A percentile compares a stretch with the other conserved stretches of the same genome.
These are phyloP conservation scores for Aeoliscus strigatus DNA, from an alignment of 2,797 vertebrate genomes.

Conservation along the genomic window DNA sequence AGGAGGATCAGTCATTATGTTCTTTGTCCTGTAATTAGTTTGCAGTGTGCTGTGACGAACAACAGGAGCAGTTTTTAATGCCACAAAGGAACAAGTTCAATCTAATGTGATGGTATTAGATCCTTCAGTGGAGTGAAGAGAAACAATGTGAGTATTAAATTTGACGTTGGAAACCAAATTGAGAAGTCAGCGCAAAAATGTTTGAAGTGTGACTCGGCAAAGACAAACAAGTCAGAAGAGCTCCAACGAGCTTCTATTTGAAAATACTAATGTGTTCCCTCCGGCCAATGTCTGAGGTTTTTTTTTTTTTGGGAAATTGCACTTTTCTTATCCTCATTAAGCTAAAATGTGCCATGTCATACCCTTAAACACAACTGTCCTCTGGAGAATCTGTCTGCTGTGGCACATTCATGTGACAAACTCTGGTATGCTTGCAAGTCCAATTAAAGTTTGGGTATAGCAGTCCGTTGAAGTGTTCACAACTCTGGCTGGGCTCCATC, in stretches of 20 bases:
- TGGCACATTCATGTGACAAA: conserved; percentile 28
- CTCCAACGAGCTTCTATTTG: too few relatives aligned
- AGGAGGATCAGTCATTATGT: too few relatives aligned
- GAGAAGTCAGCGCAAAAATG: not conserved
- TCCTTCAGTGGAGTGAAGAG: too few relatives aligned
- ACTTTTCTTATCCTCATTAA: conserved; percentile 10
- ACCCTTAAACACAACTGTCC: conserved; percentile 8
- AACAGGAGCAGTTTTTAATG: too few relatives aligned
- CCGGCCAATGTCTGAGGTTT: not conserved
- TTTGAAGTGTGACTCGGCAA: not conserved
- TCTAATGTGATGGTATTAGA: too few relatives aligned
- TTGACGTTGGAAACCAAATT: too few relatives aligned
- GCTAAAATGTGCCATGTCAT: not conserved
- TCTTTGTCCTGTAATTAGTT: conserved; percentile 24
- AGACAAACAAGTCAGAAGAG: too few relatives aligned
- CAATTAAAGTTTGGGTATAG: conserved; percentile 16
- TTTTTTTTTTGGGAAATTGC: not conserved
- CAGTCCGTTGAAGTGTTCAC: not conserved
- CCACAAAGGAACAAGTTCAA: too few relatives aligned
- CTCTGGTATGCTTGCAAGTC: conserved; percentile 35
- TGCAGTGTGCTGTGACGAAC: conserved; percentile 12
- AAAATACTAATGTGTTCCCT: not conserved
- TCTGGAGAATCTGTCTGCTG: conserved; percentile 36
- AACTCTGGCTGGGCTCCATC: conserved; percentile 7
- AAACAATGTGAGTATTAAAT: too few relatives aligned